Evolutionary conservation across 37 sponge, comb jelly and placozoan species (phyloP).

Genomic region (Cliona cf. orientalis): DNA sequence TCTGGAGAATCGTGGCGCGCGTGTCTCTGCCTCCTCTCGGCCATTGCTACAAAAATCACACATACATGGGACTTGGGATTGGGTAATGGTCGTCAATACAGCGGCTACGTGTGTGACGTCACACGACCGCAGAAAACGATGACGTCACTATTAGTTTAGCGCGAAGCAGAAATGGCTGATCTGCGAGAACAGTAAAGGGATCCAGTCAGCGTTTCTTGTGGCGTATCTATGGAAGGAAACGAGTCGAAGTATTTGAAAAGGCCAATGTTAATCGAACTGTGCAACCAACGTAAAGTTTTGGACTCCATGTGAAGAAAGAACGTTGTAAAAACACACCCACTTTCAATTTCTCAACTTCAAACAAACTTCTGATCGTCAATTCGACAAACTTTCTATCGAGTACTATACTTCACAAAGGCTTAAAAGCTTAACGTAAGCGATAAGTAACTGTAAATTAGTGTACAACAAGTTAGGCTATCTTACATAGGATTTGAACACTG

Average conservation of each 20-base stretch:
- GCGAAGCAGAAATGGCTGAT: slow-evolving; percentile 25
- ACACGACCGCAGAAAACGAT: neutral
- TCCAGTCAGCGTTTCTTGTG: slow-evolving; percentile 23
- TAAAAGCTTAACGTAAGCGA: too few relatives aligned
- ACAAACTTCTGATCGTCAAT: too few relatives aligned
- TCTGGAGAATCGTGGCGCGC: neutral
- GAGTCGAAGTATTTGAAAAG: neutral
- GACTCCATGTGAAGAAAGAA: too few relatives aligned
- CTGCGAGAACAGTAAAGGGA: slow-evolving; percentile 37
- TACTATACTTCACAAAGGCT: too few relatives aligned
- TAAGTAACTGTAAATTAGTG: too few relatives aligned
- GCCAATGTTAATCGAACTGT: neutral
- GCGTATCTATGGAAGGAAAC: slow-evolving; percentile 1
- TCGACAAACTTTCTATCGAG: too few relatives aligned
- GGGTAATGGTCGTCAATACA: too few relatives aligned
- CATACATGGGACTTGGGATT: too few relatives aligned
- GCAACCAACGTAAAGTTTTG: neutral
- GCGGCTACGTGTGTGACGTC: neutral
- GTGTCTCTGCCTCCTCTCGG: neutral
- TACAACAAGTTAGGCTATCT: too few relatives aligned
- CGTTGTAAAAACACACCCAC: too few relatives aligned
- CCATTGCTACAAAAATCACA: neutral
- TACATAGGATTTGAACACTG: too few relatives aligned
- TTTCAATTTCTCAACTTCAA: too few relatives aligned
- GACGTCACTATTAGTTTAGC: neutral